Conservation (phyloP, 2,113 vertebrate genomes). For the Chrysemys picta region DNA sequence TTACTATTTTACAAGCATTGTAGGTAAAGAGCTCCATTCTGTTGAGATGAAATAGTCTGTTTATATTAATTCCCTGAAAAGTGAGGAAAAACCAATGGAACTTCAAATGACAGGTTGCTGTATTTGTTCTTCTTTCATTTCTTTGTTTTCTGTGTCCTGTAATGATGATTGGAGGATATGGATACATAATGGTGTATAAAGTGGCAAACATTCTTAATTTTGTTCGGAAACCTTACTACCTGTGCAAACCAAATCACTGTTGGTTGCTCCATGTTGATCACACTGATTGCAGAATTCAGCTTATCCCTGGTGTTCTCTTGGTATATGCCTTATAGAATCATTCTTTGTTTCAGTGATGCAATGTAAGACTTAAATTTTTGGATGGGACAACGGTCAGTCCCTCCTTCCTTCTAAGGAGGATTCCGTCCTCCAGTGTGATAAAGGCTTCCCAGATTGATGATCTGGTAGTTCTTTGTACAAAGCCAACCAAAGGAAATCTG, state of each 20-base stretch:
- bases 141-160: neutral
- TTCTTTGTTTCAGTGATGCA: neutral
- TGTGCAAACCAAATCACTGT: neutral
- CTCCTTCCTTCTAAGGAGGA: neutral
- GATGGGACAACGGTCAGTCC: neutral
- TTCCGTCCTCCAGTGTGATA: neutral
- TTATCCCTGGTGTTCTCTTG: neutral
- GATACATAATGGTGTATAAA: constrained; percentile 22
- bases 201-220: constrained; percentile 29
- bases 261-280: neutral
- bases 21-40: neutral
- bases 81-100: neutral
- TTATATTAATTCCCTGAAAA: neutral
- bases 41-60: neutral
- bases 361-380: neutral
- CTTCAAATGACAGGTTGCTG: neutral
- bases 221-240: constrained; percentile 16
- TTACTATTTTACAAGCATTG: neutral
- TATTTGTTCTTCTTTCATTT: neutral
- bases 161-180: neutral
- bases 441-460: neutral
- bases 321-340: neutral
- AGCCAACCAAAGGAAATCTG: neutral
- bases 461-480: neutral
- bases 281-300: neutral